Evolutionary conservation across 1,140 invertebrate genomes (phyloP), one percentile per base, ranked within the genome.

Genomic region (Brachystomella parvula): DNA sequence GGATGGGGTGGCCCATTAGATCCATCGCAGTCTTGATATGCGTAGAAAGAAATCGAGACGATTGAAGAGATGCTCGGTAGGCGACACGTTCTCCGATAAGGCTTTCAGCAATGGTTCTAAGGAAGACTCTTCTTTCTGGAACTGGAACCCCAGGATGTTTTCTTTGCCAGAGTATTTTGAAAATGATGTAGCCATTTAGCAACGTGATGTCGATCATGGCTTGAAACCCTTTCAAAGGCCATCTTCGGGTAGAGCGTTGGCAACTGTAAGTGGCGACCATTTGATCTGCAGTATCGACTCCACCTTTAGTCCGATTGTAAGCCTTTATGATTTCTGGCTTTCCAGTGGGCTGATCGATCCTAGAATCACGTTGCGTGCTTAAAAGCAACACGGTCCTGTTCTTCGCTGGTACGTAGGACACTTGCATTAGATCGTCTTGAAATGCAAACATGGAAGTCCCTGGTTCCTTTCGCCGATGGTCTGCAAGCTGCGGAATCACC

Each of bases 241-340:
- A 61, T 12, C 60, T 32, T 39, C 33, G 26, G 3, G 60, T 39
- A 15, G 60, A 3, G 2, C 60, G 29, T 39, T 61, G 31, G 28
- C 30, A 61, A 33, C 9, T 61, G 19, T 24, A 44, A 26, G n/a
- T 2, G 3, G 3, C 3, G n/a, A 61, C n/a, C 63, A 64, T 64
- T 24, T 31, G 28, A 29, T 64, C 63, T 21, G 35, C 33, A 3
- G 63, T 64, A 30, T 64, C 63, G 17, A 64, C 63, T 1, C 47
- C 63, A 19, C 63, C 63, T 53, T 64, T 64, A 15, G 63, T 64
- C 15, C 17, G 2, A 30, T 64, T 64, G 31, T 64, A 64, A 19
- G 28, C 24, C 49, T 56, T 15, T 24, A 64, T 53, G 19, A 64
- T 64, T 29, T 64, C 31, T 26, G 63, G 63, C 49, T 64, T 64